phyloP scores from a whole-genome alignment of 2,797 vertebrate genomes.

The Urocyon cinereoargenteus region DNA sequence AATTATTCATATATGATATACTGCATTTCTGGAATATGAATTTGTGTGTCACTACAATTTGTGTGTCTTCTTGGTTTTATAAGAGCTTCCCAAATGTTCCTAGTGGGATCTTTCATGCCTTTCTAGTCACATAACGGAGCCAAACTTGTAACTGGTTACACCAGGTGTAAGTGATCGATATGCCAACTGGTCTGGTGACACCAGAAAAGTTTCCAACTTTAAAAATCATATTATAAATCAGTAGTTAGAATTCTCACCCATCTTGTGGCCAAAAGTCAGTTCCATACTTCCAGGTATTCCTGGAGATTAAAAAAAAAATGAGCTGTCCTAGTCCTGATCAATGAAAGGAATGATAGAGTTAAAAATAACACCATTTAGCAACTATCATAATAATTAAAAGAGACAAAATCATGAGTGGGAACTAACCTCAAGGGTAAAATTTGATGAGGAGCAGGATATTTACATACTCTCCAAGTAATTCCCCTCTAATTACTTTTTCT shows the following conservation, averaged over 20 bases:
- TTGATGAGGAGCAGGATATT: constrained; percentile 50
- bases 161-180: not conserved
- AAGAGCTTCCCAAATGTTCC: not conserved
- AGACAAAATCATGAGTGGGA: not conserved
- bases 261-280: not conserved
- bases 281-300: not conserved
- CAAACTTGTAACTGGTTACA: not conserved
- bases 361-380: constrained; percentile 27
- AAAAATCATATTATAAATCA: not conserved
- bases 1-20: not conserved
- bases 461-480: constrained; percentile 24
- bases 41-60: no score
- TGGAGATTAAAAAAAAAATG: not conserved
- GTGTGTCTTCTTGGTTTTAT: not conserved
- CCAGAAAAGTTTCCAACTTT: not conserved
- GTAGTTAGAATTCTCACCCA: not conserved
- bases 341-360: not conserved
- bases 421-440: constrained; percentile 8
- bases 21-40: not conserved
- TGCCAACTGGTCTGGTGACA: not conserved
- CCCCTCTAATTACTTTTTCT: not conserved
- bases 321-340: not conserved
- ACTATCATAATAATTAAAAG: constrained; percentile 29
- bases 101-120: not conserved
- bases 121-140: not conserved